Evolutionary conservation across 1,140 invertebrate species (phyloP).

Genomic region (Argopecten irradians): DNA sequence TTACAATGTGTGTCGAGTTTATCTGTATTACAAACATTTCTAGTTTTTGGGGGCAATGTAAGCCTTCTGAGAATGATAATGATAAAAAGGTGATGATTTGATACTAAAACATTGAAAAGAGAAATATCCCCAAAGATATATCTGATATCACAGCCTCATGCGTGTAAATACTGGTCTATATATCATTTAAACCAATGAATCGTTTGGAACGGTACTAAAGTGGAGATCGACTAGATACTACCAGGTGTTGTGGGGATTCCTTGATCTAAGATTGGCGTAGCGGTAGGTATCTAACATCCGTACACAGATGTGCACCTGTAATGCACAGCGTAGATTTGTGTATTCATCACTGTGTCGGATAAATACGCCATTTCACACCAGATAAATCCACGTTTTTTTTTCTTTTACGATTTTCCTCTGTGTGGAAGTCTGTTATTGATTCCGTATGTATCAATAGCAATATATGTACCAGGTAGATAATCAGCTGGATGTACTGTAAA

Average conservation of each 20-base stretch:
- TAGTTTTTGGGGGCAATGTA: no score
- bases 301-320: not conserved
- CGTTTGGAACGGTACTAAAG: not conserved
- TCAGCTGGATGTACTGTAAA: no score
- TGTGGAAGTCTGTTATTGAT: no score
- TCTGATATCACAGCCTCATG: not conserved
- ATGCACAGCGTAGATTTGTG: not conserved
- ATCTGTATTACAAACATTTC: no score
- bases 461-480: no score
- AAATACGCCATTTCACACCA: not conserved
- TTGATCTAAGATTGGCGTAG: conserved; percentile 14
- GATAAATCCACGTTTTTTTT: not conserved
- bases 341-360: not conserved
- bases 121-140: not conserved
- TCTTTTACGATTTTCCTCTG: not conserved
- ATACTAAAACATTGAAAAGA: not conserved
- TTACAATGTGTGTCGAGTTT: no score
- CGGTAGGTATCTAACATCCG: not conserved
- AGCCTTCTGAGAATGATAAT: no score
- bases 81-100: no score
- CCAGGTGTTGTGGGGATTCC: conserved; percentile 1
- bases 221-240: not conserved
- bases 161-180: not conserved
- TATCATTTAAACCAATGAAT: not conserved
- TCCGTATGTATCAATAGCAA: no score